phyloP scores from a whole-genome alignment of 2,797 vertebrate species.

The Staurois parvus region DNA sequence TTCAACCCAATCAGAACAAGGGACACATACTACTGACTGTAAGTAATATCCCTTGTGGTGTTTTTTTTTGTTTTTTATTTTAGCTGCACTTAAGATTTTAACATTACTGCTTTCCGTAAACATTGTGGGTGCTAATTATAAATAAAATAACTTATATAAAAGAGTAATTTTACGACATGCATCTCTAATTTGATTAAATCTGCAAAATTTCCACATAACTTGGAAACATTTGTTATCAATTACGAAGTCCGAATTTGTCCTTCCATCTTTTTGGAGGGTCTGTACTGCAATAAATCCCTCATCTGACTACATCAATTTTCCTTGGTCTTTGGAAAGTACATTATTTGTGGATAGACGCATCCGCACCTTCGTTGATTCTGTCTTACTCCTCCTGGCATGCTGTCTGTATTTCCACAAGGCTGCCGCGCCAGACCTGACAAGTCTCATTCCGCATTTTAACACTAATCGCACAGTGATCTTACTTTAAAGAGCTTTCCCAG shows the following conservation, averaged over 20 bases:
- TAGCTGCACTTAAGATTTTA: too few relatives aligned
- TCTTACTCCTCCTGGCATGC: conserved; percentile 15
- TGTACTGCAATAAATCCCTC: background rate
- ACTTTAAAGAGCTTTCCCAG: background rate
- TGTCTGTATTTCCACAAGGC: background rate
- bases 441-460: background rate
- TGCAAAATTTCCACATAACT: background rate
- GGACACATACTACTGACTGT: too few relatives aligned
- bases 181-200: background rate
- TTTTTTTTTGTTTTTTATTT: too few relatives aligned
- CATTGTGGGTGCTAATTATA: background rate
- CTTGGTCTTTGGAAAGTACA: conserved; percentile 22
- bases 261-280: conserved; percentile 15
- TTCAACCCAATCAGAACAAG: too few relatives aligned
- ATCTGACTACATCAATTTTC: background rate
- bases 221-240: background rate
- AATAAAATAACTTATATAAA: background rate
- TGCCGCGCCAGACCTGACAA: background rate
- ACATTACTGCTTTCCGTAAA: background rate
- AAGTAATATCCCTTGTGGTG: too few relatives aligned
- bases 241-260: background rate
- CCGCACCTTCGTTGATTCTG: conserved; percentile 15
- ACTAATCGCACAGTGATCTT: background rate
- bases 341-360: conserved; percentile 10
- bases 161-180: background rate